Conservation (phyloP, 64 coral and sea anemone genomes). For the Montipora sp. region DNA sequence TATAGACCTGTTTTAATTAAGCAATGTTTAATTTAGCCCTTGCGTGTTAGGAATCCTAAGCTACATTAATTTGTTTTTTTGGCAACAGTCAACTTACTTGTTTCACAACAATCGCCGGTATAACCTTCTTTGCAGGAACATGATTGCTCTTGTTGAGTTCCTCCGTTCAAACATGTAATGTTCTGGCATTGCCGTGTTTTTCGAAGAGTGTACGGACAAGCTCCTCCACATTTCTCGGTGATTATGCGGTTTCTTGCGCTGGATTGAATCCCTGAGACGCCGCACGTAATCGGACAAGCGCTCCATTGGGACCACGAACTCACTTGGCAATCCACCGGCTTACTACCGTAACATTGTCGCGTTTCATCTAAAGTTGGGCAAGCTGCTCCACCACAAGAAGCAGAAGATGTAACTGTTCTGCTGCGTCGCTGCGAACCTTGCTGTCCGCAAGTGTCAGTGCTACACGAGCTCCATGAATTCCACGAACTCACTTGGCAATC, state of each 20-base stretch:
- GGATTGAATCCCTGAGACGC: background rate
- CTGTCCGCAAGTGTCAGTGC: background rate
- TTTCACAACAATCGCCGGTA: background rate
- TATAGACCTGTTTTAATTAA: no score
- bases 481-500: background rate
- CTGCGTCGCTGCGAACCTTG: background rate
- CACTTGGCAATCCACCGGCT: background rate
- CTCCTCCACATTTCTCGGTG: background rate
- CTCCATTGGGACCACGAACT: conserved; percentile 20
- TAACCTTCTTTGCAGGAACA: conserved; percentile 1
- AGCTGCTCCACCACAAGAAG: background rate
- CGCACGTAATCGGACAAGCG: background rate
- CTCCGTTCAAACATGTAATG: background rate
- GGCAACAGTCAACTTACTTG: background rate
- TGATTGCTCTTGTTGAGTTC: background rate
- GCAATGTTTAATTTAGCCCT: no score
- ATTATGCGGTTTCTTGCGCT: background rate
- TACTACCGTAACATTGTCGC: background rate
- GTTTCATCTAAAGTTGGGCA: background rate
- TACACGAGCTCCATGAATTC: background rate
- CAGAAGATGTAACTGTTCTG: background rate
- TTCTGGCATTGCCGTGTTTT: background rate
- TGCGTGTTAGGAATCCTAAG: no score
- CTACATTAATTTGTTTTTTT: no score
- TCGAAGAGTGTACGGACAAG: background rate